These are phyloP conservation scores for Dinocampus coccinellae DNA, from an alignment of 2,888 invertebrate genomes.

Conservation along the genomic window DNA sequence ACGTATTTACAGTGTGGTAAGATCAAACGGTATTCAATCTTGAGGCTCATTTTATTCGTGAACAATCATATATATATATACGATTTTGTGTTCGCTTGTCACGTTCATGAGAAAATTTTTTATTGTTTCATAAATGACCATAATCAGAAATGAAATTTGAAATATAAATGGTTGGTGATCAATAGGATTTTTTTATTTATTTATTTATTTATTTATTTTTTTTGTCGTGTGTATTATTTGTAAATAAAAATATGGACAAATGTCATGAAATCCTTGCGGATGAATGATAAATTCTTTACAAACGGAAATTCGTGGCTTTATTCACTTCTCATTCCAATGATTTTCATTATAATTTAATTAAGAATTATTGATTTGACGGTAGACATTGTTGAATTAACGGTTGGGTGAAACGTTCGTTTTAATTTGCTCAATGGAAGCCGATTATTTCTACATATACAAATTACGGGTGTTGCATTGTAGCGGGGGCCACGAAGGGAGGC, in stretches of 20 bases:
- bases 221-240: not conserved
- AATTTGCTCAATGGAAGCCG: constrained; percentile 52
- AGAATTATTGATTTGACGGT: constrained; percentile 50
- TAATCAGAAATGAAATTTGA: not conserved
- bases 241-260: not conserved
- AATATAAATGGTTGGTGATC: not conserved
- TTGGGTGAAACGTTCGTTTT: constrained; percentile 50
- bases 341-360: constrained; percentile 43
- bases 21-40: constrained; percentile 18
- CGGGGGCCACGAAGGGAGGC: constrained; percentile 5
- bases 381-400: constrained; percentile 55
- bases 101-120: not conserved
- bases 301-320: constrained; percentile 8
- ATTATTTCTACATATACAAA: constrained; percentile 51
- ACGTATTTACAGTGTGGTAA: not conserved
- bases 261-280: not conserved
- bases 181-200: not conserved
- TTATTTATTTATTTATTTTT: no score
- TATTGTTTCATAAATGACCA: not conserved
- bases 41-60: not conserved
- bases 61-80: not conserved
- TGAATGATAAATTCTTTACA: constrained; percentile 14
- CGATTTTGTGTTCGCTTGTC: not conserved
- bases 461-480: constrained; percentile 44
- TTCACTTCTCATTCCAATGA: constrained; percentile 11